Conservation (phyloP, 2,888 invertebrate genomes). For the Globia sparganii region DNA sequence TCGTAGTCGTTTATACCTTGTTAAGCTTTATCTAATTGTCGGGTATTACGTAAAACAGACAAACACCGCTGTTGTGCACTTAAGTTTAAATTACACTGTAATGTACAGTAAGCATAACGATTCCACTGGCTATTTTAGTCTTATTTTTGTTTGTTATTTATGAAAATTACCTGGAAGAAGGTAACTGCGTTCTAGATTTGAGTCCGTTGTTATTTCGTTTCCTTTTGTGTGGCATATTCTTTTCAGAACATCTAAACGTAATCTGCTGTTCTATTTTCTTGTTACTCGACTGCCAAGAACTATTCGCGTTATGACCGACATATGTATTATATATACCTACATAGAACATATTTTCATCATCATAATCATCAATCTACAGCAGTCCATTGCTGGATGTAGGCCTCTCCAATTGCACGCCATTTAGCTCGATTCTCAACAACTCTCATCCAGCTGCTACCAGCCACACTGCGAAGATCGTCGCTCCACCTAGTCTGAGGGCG, state of each 20-base stretch:
- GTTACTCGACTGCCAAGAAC: not conserved
- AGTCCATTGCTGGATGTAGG: too few species aligned
- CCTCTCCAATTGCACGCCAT: too few species aligned
- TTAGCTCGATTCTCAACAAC: too few species aligned
- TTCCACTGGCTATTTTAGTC: conserved; percentile 43
- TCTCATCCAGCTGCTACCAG: too few species aligned
- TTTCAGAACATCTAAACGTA: conserved; percentile 16
- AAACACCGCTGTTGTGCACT: conserved; percentile 52
- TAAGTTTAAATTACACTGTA: conserved; percentile 57
- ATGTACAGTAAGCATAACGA: conserved; percentile 57
- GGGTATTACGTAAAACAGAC: conserved; percentile 54
- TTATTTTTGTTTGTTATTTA: conserved; percentile 42
- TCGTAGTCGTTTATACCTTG: conserved; percentile 52
- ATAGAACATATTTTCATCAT: not conserved
- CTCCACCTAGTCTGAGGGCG: too few species aligned
- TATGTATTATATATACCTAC: too few species aligned
- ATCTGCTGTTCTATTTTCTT: not conserved
- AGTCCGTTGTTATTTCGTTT: conserved; percentile 30
- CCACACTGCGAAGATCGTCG: too few species aligned
- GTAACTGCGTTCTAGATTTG: conserved; percentile 29
- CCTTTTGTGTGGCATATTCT: conserved; percentile 11
- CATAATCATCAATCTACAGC: too few species aligned
- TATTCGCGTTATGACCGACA: not conserved
- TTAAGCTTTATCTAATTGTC: conserved; percentile 60
- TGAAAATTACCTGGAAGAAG: conserved; percentile 45